Evolutionary conservation across 2,888 invertebrate species (phyloP).

Genomic region (Leistus spinibarbis): DNA sequence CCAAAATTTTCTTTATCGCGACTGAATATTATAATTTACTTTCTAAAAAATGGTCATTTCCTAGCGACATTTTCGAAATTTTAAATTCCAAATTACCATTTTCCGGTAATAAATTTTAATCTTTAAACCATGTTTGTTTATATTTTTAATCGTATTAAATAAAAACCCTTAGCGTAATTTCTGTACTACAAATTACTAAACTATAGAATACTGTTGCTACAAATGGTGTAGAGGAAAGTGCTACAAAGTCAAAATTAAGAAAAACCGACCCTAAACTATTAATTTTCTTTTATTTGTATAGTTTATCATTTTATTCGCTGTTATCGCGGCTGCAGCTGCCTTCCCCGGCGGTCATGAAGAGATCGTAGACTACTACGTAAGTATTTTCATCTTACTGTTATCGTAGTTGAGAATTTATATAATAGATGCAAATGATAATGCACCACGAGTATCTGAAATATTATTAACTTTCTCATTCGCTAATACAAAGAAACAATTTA

Average conservation of each 20-base stretch:
- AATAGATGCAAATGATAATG: neutral
- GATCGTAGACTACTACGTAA: conserved; percentile 29
- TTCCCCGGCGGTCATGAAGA: conserved; percentile 28
- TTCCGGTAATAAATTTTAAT: neutral
- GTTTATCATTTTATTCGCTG: conserved; percentile 16
- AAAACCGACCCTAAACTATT: neutral
- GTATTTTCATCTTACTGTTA: neutral
- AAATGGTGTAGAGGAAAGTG: too few species aligned
- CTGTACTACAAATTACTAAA: too few species aligned
- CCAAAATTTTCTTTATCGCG: neutral
- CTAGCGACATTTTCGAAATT: neutral
- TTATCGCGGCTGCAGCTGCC: conserved; percentile 23
- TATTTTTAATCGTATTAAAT: neutral
- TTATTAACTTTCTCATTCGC: neutral
- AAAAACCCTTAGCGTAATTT: neutral
- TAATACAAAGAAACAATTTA: neutral
- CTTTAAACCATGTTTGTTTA: too few species aligned
- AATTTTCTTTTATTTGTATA: neutral
- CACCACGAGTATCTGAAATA: neutral
- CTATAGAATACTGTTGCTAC: too few species aligned
- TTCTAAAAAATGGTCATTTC: neutral
- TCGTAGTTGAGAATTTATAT: neutral
- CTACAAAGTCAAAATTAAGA: too few species aligned
- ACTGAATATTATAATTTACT: neutral
- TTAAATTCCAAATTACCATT: neutral